Evolutionary conservation across 2,797 vertebrate species (phyloP).

Genomic region (Manis javanica): DNA sequence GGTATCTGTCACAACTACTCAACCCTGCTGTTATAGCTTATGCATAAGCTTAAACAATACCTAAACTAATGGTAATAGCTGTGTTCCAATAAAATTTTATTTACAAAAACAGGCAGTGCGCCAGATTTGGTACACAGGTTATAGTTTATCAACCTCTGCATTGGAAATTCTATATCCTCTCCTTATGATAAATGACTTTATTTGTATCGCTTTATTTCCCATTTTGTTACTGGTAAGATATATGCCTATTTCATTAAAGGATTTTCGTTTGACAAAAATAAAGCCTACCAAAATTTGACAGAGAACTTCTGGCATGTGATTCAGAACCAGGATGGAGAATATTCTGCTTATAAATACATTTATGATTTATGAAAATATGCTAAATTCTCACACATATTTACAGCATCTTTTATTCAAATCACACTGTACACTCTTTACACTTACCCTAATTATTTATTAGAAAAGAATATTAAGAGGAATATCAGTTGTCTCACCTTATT

Average conservation of each 20-base stretch:
- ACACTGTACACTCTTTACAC: background rate
- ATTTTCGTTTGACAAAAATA: conserved; percentile 48
- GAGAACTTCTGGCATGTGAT: conserved; percentile 6
- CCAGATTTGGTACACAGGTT: background rate
- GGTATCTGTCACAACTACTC: background rate
- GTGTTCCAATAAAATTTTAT: background rate
- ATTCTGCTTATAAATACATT: background rate
- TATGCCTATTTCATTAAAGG: background rate
- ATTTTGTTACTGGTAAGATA: conserved; percentile 27
- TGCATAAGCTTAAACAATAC: background rate
- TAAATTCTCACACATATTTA: background rate
- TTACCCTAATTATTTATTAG: conserved; percentile 56
- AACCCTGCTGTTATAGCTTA: background rate
- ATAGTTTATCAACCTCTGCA: background rate
- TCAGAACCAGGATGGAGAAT: background rate
- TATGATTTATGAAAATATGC: conserved; percentile 14
- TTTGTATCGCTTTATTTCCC: background rate
- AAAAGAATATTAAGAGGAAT: background rate
- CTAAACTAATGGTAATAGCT: background rate
- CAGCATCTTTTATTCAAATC: background rate
- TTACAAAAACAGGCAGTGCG: background rate
- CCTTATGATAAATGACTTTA: background rate
- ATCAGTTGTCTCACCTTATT: background rate
- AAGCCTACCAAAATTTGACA: background rate
- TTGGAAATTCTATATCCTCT: background rate